A percentile compares a stretch with the other conserved stretches of the same genome.
Evolutionary conservation across 1,140 invertebrate genomes (phyloP).

Genomic region (Tribolium castaneum): DNA sequence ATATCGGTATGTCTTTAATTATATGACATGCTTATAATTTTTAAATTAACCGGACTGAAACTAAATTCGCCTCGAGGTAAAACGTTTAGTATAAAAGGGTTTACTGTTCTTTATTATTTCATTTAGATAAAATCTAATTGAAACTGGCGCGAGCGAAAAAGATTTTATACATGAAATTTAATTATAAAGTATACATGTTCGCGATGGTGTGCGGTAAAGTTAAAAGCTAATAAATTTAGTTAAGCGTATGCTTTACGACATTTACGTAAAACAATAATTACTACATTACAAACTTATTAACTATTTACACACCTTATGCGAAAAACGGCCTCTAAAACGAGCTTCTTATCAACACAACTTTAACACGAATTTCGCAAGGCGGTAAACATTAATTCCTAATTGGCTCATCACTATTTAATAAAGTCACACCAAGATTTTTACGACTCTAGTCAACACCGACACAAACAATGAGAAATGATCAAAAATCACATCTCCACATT

Average conservation of each 20-base stretch:
- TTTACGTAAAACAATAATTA: conserved; percentile 40
- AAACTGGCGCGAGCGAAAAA: conserved; percentile 49
- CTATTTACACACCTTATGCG: not conserved
- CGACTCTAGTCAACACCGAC: too few species aligned
- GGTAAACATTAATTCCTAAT: not conserved
- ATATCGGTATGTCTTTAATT: conserved; percentile 54
- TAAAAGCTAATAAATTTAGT: conserved; percentile 45
- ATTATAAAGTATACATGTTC: conserved; percentile 46
- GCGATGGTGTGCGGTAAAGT: conserved; percentile 31
- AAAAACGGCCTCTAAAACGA: not conserved
- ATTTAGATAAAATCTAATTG: conserved; percentile 58
- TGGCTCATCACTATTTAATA: not conserved
- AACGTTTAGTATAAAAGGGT: conserved; percentile 51
- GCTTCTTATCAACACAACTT: not conserved
- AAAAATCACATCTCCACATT: too few species aligned
- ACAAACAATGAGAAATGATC: too few species aligned
- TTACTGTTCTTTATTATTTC: conserved; percentile 55
- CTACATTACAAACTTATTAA: conserved; percentile 13
- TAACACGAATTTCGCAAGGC: not conserved
- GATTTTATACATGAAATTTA: conserved; percentile 49
- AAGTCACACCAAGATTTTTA: not conserved
- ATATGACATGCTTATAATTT: conserved; percentile 56
- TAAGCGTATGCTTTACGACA: conserved; percentile 43
- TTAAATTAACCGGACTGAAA: conserved; percentile 56
- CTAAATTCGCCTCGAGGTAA: conserved; percentile 49